A percentile compares a stretch with the other conserved stretches of the same genome.
Evolutionary conservation across 1,140 invertebrate species (phyloP).

Genomic region (Branchinecta lindahli): DNA sequence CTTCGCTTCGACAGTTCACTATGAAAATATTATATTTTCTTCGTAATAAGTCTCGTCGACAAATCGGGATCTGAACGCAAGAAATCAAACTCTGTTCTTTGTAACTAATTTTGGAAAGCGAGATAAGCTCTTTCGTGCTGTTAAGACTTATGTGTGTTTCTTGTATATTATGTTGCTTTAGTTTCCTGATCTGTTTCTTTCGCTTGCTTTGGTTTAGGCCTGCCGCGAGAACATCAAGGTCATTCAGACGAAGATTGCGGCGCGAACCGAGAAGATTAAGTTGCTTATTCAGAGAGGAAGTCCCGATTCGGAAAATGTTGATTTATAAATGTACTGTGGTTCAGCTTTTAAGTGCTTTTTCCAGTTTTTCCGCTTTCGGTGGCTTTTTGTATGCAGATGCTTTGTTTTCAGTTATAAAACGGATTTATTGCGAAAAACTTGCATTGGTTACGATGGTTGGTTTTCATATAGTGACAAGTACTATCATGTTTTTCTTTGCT

Average conservation of each 20-base stretch:
- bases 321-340: conserved; percentile 7
- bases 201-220: conserved; percentile 39
- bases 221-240: conserved; percentile 66
- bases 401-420: neutral
- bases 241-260: conserved; percentile 70
- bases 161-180: too few relatives aligned
- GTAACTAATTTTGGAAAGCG: too few relatives aligned
- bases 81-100: too few relatives aligned
- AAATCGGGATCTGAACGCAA: too few relatives aligned
- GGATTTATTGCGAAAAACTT: too few relatives aligned
- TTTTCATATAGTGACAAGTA: too few relatives aligned
- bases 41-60: too few relatives aligned
- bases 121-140: too few relatives aligned
- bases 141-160: too few relatives aligned
- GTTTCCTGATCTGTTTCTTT: neutral
- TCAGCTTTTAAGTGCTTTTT: conserved; percentile 16
- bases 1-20: too few relatives aligned
- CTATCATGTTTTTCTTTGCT: neutral
- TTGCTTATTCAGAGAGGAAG: conserved; percentile 63
- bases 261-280: conserved; percentile 70
- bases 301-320: conserved; percentile 46
- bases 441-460: too few relatives aligned
- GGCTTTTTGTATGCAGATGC: neutral
- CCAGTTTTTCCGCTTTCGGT: conserved; percentile 12
- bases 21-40: too few relatives aligned